Conservation (phyloP, 2,888 invertebrate genomes). For the Lasioglossum malachurum region DNA sequence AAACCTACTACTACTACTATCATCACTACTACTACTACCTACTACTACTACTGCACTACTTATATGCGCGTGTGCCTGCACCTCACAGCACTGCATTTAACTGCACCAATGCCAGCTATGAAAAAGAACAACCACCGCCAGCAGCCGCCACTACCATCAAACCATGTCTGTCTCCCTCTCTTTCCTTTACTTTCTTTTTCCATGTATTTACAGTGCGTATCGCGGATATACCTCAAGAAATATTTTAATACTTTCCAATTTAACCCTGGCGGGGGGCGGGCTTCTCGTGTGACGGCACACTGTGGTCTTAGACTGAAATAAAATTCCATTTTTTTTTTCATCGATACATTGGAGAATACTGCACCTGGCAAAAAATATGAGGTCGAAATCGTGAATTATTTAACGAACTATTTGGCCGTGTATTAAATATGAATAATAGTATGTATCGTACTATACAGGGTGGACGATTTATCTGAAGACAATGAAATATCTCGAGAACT, state of each 20-base stretch:
- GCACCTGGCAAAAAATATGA: background rate
- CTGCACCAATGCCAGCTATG: constrained; percentile 79
- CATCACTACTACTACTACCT: constrained; percentile 46
- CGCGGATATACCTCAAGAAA: background rate
- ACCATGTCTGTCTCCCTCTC: constrained; percentile 40
- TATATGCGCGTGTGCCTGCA: constrained; percentile 80
- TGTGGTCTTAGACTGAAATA: background rate
- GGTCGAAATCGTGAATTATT: background rate
- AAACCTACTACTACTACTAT: constrained; percentile 60
- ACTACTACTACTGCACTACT: constrained; percentile 68
- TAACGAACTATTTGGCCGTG: background rate
- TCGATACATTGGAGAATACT: background rate
- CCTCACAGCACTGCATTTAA: constrained; percentile 81
- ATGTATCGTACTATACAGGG: too few relatives aligned
- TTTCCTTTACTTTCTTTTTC: constrained; percentile 5
- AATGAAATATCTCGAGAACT: too few relatives aligned
- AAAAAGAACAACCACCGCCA: constrained; percentile 70
- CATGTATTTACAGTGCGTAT: background rate
- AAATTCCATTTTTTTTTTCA: background rate
- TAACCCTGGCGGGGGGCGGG: background rate
- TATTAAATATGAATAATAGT: too few relatives aligned
- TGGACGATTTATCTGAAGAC: too few relatives aligned
- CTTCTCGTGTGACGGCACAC: too few relatives aligned
- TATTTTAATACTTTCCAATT: background rate
- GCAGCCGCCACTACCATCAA: constrained; percentile 66